Percentiles rank a stretch among this genome's conserved stretches.
Evolutionary conservation across 2,113 vertebrate genomes (phyloP).

Genomic region (Condylura cristata): DNA sequence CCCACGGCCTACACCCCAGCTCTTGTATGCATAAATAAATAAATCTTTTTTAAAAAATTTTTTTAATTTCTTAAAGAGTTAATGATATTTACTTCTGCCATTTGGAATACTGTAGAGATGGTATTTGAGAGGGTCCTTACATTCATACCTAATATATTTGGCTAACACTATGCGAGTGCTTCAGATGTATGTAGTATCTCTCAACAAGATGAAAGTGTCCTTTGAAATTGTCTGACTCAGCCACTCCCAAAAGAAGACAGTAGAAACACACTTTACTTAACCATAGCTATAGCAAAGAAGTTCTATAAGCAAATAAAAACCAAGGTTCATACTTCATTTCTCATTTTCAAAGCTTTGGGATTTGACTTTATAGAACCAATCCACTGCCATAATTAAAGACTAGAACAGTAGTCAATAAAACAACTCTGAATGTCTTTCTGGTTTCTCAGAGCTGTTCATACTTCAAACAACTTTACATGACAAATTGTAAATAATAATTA

Average conservation of each 20-base stretch:
- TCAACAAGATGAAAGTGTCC: background rate
- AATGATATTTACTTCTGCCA: constrained; percentile 14
- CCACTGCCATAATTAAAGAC: constrained; percentile 23
- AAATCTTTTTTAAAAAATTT: too few species aligned
- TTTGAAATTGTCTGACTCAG: constrained; percentile 32
- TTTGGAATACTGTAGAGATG: too few species aligned
- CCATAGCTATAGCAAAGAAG: background rate
- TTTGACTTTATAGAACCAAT: constrained; percentile 45
- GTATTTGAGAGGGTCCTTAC: too few species aligned
- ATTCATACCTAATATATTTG: background rate
- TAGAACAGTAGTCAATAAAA: constrained; percentile 58
- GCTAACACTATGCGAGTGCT: background rate
- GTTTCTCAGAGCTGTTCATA: constrained; percentile 22
- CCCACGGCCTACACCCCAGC: too few species aligned
- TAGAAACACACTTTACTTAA: background rate
- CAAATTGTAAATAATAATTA: constrained; percentile 51
- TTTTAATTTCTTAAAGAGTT: background rate
- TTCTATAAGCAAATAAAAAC: constrained; percentile 23
- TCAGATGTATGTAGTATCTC: background rate
- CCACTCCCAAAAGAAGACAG: background rate
- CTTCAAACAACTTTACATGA: constrained; percentile 36
- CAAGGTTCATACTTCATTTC: constrained; percentile 30
- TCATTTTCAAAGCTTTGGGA: constrained; percentile 53
- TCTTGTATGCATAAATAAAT: too few species aligned
- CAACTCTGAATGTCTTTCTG: constrained; percentile 22